These are phyloP conservation scores for Engraulis encrasicolus DNA, from an alignment of 2,113 vertebrate genomes.

Conservation along the genomic window DNA sequence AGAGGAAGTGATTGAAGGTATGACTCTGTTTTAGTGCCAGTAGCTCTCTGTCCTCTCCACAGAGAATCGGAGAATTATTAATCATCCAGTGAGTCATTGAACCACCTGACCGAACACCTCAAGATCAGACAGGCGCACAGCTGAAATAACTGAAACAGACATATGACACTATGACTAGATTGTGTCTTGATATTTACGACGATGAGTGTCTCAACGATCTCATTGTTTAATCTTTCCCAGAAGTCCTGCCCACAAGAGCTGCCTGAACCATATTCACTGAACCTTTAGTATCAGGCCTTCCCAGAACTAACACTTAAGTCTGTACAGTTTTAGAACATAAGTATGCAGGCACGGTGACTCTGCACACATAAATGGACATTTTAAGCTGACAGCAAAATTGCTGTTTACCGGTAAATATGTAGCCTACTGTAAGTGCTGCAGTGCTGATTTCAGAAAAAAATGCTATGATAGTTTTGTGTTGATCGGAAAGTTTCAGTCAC, in stretches of 20 bases:
- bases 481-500: too few relatives aligned
- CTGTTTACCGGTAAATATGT: too few relatives aligned
- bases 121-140: neutral
- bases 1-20: constrained; percentile 13
- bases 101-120: neutral
- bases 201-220: neutral
- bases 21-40: neutral
- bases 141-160: too few relatives aligned
- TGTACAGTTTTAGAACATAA: too few relatives aligned
- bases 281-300: neutral
- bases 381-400: too few relatives aligned
- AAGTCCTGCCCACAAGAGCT: neutral
- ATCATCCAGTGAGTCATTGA: neutral
- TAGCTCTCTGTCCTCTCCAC: neutral
- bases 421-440: too few relatives aligned
- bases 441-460: too few relatives aligned
- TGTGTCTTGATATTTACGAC: neutral
- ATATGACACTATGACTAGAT: neutral
- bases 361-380: too few relatives aligned
- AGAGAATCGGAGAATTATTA: neutral
- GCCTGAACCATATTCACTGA: neutral
- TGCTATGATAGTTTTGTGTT: too few relatives aligned
- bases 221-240: neutral
- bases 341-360: too few relatives aligned
- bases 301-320: neutral